Evolutionary conservation across 2,888 invertebrate genomes (phyloP), one percentile per base, ranked within the genome.

Genomic region (Pseudococcus viburni): DNA sequence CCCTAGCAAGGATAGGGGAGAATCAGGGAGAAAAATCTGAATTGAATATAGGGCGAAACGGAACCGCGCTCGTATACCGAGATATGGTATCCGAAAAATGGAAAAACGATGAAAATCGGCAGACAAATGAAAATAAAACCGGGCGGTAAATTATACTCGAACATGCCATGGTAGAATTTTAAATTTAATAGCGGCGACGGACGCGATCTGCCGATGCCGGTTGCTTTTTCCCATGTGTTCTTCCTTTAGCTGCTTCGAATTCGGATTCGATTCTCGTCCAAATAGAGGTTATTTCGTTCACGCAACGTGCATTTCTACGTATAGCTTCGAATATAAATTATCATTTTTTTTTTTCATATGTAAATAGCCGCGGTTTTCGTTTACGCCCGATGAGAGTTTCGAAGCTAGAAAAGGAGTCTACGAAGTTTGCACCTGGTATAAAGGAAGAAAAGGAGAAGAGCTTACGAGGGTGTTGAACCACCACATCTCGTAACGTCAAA

Each of bases 71-170:
- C n/a, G 59, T 17, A n/a, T n/a, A 59, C 17, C 64, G 64, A 64
- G 64, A 64, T 64, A 64, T 22, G 64, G 64, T 19, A 22, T 6
- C 64, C 64, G 64, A 64, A 64, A 64, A 64, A 64, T 64, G 64
- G 64, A 64, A 64, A 64, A 64, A 64, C 64, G 19, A 22, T 64
- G 64, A 64, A 64, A 64, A 64, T 64, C 64, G 64, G 64, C 64
- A 64, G 64, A 64, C 64, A 64, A 64, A 64, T 22, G 64, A 64
- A 64, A 64, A 64, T 64, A 64, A 64, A 64, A 64, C 64, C 22
- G 51, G 59, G 64, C 64, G 22, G 64, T 64, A 64, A 64, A 64
- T 64, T 64, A 64, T 64, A 64, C 22, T 64, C 64, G 64, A 64
- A 64, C 64, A 64, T 64, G 64, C 64, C 64, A 64, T 22, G 64